These are phyloP conservation scores for Glareola pratincola DNA, from an alignment of 2,113 vertebrate genomes.

Conservation along the genomic window DNA sequence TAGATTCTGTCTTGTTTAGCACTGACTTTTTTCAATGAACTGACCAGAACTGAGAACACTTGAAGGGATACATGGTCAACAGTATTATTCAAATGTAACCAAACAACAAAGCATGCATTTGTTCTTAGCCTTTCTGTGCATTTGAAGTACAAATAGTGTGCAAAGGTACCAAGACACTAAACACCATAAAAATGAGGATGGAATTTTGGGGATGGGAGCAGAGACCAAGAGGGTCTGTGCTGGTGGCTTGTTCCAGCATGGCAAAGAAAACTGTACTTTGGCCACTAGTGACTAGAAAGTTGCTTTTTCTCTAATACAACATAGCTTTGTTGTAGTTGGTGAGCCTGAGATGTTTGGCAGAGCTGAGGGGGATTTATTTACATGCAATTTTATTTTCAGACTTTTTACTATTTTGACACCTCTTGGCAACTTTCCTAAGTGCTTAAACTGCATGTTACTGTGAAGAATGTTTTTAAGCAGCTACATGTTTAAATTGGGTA, in stretches of 20 bases:
- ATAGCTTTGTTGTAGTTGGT: neutral
- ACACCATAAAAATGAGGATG: accelerated
- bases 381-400: constrained; percentile 4
- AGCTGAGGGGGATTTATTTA: constrained; percentile 23
- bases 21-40: neutral
- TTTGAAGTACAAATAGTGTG: neutral
- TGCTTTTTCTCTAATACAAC: accelerated
- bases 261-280: neutral
- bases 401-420: constrained; percentile 57
- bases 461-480: constrained; percentile 40
- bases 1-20: neutral
- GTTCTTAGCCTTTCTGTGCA: neutral
- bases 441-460: constrained; percentile 35
- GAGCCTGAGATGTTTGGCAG: neutral
- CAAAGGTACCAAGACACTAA: neutral
- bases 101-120: neutral
- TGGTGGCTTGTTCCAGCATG: neutral
- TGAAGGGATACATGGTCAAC: neutral
- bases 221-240: neutral
- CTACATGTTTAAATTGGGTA: constrained; percentile 27
- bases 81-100: neutral
- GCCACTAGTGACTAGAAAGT: accelerated
- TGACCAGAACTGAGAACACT: neutral
- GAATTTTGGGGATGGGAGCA: neutral
- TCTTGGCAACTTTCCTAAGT: constrained; percentile 53